These are phyloP conservation scores for Microhierax caerulescens DNA, from an alignment of 2,797 vertebrate species.

Conservation along the genomic window DNA sequence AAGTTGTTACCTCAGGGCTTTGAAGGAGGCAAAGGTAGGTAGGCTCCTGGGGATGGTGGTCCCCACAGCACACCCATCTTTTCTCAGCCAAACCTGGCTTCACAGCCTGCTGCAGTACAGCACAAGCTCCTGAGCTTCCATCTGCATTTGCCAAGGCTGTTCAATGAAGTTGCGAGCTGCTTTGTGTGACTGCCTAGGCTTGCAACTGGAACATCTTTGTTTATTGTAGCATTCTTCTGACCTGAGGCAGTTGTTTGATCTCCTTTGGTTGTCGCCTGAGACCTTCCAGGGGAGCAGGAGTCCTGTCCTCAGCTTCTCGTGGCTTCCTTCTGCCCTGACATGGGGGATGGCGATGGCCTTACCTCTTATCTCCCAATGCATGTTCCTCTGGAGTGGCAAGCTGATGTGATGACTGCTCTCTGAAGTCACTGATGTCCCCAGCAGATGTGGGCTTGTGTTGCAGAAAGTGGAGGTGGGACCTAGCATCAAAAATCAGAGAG, in stretches of 20 bases:
- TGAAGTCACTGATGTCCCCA: background rate
- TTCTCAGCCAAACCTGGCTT: background rate
- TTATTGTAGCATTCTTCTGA: background rate
- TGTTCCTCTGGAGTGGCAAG: background rate
- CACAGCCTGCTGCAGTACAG: fast-evolving
- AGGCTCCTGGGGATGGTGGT: background rate
- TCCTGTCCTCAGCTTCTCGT: background rate
- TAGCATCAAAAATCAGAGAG: background rate
- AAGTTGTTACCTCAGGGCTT: background rate
- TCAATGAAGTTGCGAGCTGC: background rate
- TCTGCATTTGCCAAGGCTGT: background rate
- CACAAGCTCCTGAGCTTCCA: background rate
- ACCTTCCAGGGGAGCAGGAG: background rate
- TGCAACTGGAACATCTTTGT: background rate
- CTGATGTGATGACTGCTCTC: background rate
- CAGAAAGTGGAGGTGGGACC: background rate
- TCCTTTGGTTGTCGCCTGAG: background rate
- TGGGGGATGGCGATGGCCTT: background rate
- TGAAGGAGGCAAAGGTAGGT: background rate
- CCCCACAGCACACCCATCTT: background rate
- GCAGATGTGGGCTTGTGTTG: background rate
- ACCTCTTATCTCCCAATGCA: background rate
- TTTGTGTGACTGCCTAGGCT: background rate
- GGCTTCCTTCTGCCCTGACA: background rate
- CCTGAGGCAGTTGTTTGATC: background rate